Evolutionary conservation across 2,113 vertebrate species (phyloP), one percentile per base, ranked within the genome.

Genomic region (human): DNA sequence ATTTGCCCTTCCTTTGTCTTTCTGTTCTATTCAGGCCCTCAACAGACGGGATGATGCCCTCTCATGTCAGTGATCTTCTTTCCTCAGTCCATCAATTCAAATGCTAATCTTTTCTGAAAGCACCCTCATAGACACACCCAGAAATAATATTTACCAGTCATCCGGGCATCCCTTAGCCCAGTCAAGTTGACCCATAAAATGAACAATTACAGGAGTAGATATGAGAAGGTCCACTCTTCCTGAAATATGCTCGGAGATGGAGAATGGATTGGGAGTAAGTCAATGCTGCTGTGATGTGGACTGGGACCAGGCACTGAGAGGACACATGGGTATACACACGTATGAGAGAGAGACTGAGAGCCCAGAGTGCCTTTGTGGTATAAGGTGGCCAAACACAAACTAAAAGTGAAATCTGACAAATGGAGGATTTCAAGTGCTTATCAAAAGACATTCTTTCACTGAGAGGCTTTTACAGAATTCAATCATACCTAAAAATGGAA

Each of bases 401-500:
- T 78, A 43, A 89, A 93, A 91, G 59, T 38, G 45, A 85, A 88
- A 89, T 89, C 73, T 94, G 86, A 97, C 92, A 93, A 94, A 96
- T 27, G 48, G 38, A 94, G 78, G 81, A 96, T 95, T 94, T 97
- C 76, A 73, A 75, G 40, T 32, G 52, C 78, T 96, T 97, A 91
- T 96, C 89, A 94, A 97, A 97, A 97, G 73, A 76, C 86, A 92
- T 94, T 93, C 48, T 93, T 94, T 87, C 75, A 94, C 84, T 64
- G 89, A 95, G 94, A 94, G 59, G 52, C n/a, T 96, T 91, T 93
- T 93, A 87, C 6, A 83, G 82, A 96, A 96, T 97, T 97, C 82
- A 97, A 93, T 94, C 97, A 97, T 45, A 89, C 40, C 87, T 91
- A 66, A 95, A 97, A 97, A 87, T 83, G 79, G 61, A 97, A 96